Conservation (phyloP, 2,888 invertebrate genomes). For the Pseudeuparius sepicola region DNA sequence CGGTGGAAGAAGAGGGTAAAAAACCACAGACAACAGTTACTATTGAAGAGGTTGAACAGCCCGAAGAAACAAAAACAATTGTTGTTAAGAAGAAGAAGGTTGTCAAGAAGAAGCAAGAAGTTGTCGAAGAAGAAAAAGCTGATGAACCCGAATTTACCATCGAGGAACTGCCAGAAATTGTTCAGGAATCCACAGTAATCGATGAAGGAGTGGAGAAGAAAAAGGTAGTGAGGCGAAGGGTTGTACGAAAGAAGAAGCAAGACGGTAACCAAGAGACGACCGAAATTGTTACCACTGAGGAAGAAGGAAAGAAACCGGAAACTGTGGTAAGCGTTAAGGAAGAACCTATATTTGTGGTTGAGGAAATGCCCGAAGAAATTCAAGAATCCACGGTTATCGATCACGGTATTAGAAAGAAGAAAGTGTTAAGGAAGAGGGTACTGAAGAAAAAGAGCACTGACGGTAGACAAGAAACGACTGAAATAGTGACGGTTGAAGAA, state of each 20-base stretch:
- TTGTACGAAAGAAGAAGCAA: conserved; percentile 32
- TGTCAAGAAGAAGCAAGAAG: no score
- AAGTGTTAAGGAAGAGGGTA: conserved; percentile 26
- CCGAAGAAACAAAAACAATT: conserved; percentile 26
- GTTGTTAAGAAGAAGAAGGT: conserved; percentile 1
- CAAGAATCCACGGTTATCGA: conserved; percentile 33
- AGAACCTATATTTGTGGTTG: conserved; percentile 30
- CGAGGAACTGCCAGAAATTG: conserved; percentile 38
- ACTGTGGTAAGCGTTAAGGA: conserved; percentile 26
- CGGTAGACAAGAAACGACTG: conserved; percentile 30
- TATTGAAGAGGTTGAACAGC: conserved; percentile 25
- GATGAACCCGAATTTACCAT: conserved; percentile 30
- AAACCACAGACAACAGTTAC: conserved; percentile 26
- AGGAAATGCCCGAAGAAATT: conserved; percentile 30
- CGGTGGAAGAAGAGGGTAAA: conserved; percentile 28
- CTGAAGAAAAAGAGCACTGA: conserved; percentile 34
- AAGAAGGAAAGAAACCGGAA: conserved; percentile 27
- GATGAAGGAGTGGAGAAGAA: conserved; percentile 24
- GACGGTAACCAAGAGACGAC: conserved; percentile 32
- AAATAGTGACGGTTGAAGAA: conserved; percentile 31
- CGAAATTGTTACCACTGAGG: conserved; percentile 34
- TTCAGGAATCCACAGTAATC: conserved; percentile 27
- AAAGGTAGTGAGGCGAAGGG: conserved; percentile 35
- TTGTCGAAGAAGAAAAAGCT: conserved; percentile 26
- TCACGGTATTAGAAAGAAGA: conserved; percentile 32